Conservation (phyloP, 2,888 invertebrate species). For the Idaea dimidiata region DNA sequence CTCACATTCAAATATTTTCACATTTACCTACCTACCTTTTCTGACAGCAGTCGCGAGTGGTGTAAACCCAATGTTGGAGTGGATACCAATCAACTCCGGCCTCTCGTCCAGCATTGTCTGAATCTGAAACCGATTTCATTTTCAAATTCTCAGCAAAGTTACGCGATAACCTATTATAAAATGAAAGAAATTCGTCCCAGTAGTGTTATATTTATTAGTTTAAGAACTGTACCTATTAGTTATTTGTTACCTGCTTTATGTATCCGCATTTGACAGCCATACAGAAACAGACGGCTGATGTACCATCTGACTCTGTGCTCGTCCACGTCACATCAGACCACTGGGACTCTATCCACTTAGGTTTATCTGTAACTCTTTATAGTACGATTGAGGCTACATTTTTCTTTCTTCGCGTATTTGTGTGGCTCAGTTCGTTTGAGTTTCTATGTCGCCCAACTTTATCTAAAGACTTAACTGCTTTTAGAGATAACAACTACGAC, state of each 20-base stretch:
- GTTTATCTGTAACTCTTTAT: conserved; percentile 19
- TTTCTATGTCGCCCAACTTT: too few relatives aligned
- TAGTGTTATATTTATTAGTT: background rate
- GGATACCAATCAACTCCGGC: conserved; percentile 69
- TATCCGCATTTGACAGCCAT: conserved; percentile 72
- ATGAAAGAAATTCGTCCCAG: background rate
- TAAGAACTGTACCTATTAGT: too few relatives aligned
- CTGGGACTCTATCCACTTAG: conserved; percentile 50
- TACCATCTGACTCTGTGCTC: conserved; percentile 60
- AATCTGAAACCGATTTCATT: conserved; percentile 38
- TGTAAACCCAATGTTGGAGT: conserved; percentile 68
- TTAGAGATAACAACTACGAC: too few relatives aligned
- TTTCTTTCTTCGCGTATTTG: background rate
- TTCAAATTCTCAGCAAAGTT: background rate
- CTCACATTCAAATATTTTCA: background rate
- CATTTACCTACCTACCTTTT: conserved; percentile 42
- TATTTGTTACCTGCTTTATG: conserved; percentile 57
- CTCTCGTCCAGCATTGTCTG: conserved; percentile 68
- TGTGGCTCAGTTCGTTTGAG: too few relatives aligned
- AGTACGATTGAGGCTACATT: background rate
- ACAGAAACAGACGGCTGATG: conserved; percentile 63
- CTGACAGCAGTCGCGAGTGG: conserved; percentile 77
- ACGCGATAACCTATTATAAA: background rate
- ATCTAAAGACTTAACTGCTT: too few relatives aligned
- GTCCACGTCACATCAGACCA: conserved; percentile 62